A percentile compares a stretch with the other conserved stretches of the same genome.
Evolutionary conservation across 2,113 vertebrate species (phyloP).

Genomic region (Oxyruncus cristatus): DNA sequence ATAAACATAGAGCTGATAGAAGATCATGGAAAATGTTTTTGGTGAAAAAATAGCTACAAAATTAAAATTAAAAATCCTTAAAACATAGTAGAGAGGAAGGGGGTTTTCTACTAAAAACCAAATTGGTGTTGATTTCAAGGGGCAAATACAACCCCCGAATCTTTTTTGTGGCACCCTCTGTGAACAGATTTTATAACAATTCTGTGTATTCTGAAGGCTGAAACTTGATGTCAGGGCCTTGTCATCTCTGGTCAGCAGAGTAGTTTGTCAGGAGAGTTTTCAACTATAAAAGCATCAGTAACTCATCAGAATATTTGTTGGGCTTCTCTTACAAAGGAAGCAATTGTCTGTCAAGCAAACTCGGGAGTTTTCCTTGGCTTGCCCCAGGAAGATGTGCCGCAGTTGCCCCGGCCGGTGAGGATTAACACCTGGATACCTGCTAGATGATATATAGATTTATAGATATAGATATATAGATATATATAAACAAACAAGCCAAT

Average conservation of each 20-base stretch:
- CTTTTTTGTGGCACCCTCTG: background rate
- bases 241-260: constrained; percentile 66
- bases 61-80: background rate
- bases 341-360: constrained; percentile 61
- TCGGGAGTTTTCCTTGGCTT: constrained; percentile 25
- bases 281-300: constrained; percentile 62
- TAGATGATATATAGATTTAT: too few species aligned
- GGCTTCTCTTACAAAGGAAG: constrained; percentile 59
- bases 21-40: background rate
- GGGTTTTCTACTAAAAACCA: background rate
- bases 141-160: background rate
- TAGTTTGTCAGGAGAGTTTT: constrained; percentile 70
- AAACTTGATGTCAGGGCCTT: constrained; percentile 50
- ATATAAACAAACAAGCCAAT: constrained; percentile 68
- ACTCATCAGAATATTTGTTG: constrained; percentile 67
- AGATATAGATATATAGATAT: too few species aligned
- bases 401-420: background rate
- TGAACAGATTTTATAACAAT: constrained; percentile 21
- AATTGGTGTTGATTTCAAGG: background rate
- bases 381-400: background rate
- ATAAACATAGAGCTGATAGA: background rate
- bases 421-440: background rate
- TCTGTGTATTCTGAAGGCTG: constrained; percentile 45
- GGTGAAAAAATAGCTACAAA: constrained; percentile 22
- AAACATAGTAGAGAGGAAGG: background rate